Evolutionary conservation across 1,140 invertebrate genomes (phyloP), one percentile per base, ranked within the genome.

Genomic region (Drosophila ogumai): DNA sequence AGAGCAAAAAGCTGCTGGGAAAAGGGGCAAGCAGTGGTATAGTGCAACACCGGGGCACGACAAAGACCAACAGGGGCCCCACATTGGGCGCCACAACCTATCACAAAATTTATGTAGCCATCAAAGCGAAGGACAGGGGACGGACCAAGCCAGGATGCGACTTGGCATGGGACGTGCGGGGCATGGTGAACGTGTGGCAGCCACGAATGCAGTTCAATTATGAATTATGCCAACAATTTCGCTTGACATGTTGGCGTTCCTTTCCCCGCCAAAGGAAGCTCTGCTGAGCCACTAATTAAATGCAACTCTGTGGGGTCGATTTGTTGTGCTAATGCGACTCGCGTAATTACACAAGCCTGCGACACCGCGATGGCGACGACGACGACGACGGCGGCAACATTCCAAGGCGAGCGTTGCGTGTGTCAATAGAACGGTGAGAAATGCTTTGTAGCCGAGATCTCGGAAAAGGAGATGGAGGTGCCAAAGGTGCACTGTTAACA

Each of bases 221-320:
- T 88, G 81, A 88, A 88, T 90, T 90, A 90, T 88, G 85, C 81
- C 64, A 90, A 81, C 84, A 81, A 88, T 88, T 77, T 77, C 50
- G 64, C 43, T 60, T 80, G 85, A 81, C 80, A 80, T 82, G 80
- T 78, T 82, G 25, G 25, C 25, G 22, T 73, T 65, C 65, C 54
- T 56, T 73, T 10, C 31, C 17, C 19, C 4, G 12, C 10, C 6
- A 32, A 6, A 4, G 2, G 34, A 40, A 4, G 50, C 43, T 28
- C 25, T 6, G 47, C 57, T 19, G 32, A 67, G 64, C 47, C 71
- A 84, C 84, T 88, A 88, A 88, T 88, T 88, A 88, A 88, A 88
- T 88, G 67, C 84, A 88, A 73, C 76, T 59, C 69, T 68, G 61
- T 82, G 65, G 73, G 82, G 84, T 81, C 85, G 84, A 88, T 90